Evolutionary conservation across 2,113 vertebrate genomes (phyloP), one percentile per base, ranked within the genome.

Genomic region (Nannobrachium achirus): DNA sequence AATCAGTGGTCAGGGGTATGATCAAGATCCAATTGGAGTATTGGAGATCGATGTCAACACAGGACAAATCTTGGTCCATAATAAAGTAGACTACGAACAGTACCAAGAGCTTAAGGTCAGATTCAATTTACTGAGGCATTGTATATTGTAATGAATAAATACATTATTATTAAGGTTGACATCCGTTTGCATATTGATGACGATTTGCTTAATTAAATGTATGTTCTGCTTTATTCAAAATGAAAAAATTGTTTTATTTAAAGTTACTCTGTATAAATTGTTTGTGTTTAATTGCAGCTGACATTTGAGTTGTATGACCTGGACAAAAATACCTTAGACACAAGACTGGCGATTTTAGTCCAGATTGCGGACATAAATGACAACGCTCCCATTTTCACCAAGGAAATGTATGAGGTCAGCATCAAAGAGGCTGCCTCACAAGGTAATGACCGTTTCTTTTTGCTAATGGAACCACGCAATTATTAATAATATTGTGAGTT

Each of bases 321-420:
- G 48, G 0, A 25, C 7, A 53, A 10, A 0, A 0, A 25, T 1
- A 1, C 5, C 1, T 0, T 82, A 9, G 5, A 75, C 15, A 84
- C 82, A 8, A 25, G 19, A 0, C 84, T 91, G 3, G 83, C 78
- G 5, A 56, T 92, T 56, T 64, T 16, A 19, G 41, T 92, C 51
- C 0, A 8, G 1, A 80, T 91, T 6, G 3, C 50, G 0, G 89
- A 90, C 19, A 0, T 79, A 63, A 91, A 91, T 38, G 79, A 92
- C 75, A 73, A 91, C 56, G 10, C 77, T 9, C 79, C 88, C 10
- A 50, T 4, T 40, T 92, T 90, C 69, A 2, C 42, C 1, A 3
- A 0, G 0, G 15, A 63, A 3, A 5, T 0, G 0, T 82, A 81
- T 9, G 1, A 58, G 2, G 13, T 66, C 56, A 68, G 0, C 7